A percentile compares a stretch with the other conserved stretches of the same genome.
Conservation (phyloP, 1,140 invertebrate genomes). For the Aleiodes sp. region DNA sequence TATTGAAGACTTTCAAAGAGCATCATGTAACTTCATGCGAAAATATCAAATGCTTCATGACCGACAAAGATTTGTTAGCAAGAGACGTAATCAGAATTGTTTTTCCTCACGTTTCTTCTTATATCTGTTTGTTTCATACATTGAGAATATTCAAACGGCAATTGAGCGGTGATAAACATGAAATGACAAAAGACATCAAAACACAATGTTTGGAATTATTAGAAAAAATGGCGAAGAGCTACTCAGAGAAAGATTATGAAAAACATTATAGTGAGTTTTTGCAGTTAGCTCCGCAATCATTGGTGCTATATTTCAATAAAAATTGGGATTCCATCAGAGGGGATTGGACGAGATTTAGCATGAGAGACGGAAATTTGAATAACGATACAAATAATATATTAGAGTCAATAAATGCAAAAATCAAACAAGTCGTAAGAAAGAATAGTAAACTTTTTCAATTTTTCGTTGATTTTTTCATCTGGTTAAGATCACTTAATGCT, state of each 20-base stretch:
- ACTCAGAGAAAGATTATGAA: slow-evolving; percentile 18
- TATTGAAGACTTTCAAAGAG: slow-evolving; percentile 17
- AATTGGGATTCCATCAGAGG: slow-evolving; percentile 30
- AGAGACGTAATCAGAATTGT: slow-evolving; percentile 19
- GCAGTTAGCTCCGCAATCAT: slow-evolving; percentile 6
- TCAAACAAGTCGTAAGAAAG: slow-evolving; percentile 26
- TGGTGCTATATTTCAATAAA: slow-evolving; percentile 25
- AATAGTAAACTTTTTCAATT: not conserved
- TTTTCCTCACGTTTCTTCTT: slow-evolving; percentile 25
- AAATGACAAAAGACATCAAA: too few relatives aligned
- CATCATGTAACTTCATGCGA: not conserved
- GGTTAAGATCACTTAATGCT: not conserved
- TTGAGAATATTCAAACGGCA: too few relatives aligned
- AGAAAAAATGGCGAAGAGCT: slow-evolving; percentile 1
- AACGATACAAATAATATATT: slow-evolving; percentile 37
- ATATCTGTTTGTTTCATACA: slow-evolving; percentile 32
- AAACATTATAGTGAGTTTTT: slow-evolving; percentile 25
- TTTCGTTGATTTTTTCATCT: slow-evolving; percentile 20
- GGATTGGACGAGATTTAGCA: slow-evolving; percentile 24
- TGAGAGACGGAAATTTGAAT: slow-evolving; percentile 24
- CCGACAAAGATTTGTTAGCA: slow-evolving; percentile 31
- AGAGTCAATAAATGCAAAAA: slow-evolving; percentile 33
- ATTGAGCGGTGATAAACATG: too few relatives aligned
- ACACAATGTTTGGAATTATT: too few relatives aligned
- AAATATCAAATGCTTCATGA: too few relatives aligned